Evolutionary conservation across 2,888 invertebrate genomes (phyloP).

Genomic region (Tanytarsus gracilentus): DNA sequence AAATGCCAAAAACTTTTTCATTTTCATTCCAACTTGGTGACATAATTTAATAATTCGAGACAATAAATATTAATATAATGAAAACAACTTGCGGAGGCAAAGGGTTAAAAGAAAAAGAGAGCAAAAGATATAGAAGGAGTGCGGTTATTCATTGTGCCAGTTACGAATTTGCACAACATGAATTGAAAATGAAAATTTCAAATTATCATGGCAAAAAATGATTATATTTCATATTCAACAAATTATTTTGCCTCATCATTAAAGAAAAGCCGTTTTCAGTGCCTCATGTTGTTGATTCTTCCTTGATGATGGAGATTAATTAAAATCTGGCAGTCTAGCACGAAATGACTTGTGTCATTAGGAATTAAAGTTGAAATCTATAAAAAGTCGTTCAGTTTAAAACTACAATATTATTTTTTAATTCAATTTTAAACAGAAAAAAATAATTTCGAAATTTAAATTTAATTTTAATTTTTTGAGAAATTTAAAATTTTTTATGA

Average conservation of each 20-base stretch:
- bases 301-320: too few relatives aligned
- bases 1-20: background rate
- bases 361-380: too few relatives aligned
- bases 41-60: conserved; percentile 29
- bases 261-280: too few relatives aligned
- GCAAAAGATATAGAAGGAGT: background rate
- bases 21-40: conserved; percentile 7
- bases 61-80: conserved; percentile 30
- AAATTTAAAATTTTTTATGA: too few relatives aligned
- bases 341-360: too few relatives aligned
- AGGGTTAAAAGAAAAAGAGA: background rate
- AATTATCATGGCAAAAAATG: conserved; percentile 13
- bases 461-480: too few relatives aligned
- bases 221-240: conserved; percentile 17
- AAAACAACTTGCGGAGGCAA: conserved; percentile 18
- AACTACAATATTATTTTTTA: too few relatives aligned
- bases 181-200: conserved; percentile 18
- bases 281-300: too few relatives aligned
- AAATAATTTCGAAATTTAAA: too few relatives aligned
- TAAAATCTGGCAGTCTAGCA: too few relatives aligned
- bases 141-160: conserved; percentile 20
- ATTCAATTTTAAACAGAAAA: too few relatives aligned
- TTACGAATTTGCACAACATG: conserved; percentile 24
- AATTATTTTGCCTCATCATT: background rate
- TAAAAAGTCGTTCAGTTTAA: too few relatives aligned